These are phyloP conservation scores for Gryon sp. DNA, from an alignment of 1,140 invertebrate genomes.

Conservation along the genomic window DNA sequence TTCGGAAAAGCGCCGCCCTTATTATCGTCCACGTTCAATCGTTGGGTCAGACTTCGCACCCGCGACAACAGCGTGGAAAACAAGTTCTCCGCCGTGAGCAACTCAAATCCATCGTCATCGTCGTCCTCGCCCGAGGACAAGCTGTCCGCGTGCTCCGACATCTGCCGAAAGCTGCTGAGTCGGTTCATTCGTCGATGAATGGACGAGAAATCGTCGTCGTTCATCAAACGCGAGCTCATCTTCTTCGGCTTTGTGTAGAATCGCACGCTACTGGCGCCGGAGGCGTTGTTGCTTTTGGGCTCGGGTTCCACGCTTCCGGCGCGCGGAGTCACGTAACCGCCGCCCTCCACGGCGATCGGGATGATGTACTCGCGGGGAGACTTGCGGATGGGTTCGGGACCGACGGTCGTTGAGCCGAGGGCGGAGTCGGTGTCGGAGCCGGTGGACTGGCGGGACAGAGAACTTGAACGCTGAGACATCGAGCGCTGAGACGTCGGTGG, in stretches of 20 bases:
- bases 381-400: slow-evolving; percentile 88
- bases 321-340: slow-evolving; percentile 89
- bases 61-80: slow-evolving; percentile 92
- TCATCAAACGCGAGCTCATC: slow-evolving; percentile 81
- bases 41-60: slow-evolving; percentile 90
- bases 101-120: slow-evolving; percentile 93
- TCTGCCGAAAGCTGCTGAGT: slow-evolving; percentile 85
- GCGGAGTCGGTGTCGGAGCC: slow-evolving; percentile 84
- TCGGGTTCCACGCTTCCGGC: slow-evolving; percentile 87
- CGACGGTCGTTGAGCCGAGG: slow-evolving; percentile 76
- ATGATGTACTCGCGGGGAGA: slow-evolving; percentile 94
- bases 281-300: slow-evolving; percentile 80
- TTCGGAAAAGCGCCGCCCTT: slow-evolving; percentile 81
- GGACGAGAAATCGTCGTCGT: slow-evolving; percentile 84
- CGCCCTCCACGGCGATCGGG: slow-evolving; percentile 93
- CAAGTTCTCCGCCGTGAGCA: slow-evolving; percentile 92
- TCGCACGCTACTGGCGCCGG: slow-evolving; percentile 65
- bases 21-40: slow-evolving; percentile 89
- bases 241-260: slow-evolving; percentile 75
- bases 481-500: slow-evolving; percentile 77
- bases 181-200: slow-evolving; percentile 85
- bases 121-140: slow-evolving; percentile 92
- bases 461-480: slow-evolving; percentile 75
- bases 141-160: slow-evolving; percentile 87
- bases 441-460: slow-evolving; percentile 84